phyloP scores from a whole-genome alignment of 2,113 vertebrate genomes.

The Nothocercus nigrocapillus region DNA sequence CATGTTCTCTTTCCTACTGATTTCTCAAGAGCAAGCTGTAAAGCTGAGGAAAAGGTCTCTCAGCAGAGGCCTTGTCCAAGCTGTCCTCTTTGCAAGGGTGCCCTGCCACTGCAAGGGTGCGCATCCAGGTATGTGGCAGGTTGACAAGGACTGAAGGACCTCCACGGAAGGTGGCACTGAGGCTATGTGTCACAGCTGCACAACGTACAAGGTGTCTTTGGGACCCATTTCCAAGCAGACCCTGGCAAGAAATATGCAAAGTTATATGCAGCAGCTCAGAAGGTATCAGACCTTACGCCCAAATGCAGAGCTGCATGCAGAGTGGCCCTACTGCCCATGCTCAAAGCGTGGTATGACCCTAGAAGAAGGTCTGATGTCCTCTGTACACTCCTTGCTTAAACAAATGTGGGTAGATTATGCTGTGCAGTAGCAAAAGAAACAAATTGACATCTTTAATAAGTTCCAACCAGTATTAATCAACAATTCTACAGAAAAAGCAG shows the following conservation, averaged over 20 bases:
- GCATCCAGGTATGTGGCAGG: background rate
- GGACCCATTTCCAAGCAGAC: background rate
- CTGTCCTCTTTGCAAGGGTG: background rate
- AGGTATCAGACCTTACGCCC: too few relatives aligned
- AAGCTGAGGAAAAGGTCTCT: background rate
- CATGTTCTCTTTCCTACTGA: background rate
- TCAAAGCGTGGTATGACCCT: background rate
- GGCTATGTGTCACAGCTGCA: background rate
- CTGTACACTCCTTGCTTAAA: background rate
- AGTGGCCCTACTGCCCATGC: background rate
- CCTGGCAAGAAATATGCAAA: too few relatives aligned
- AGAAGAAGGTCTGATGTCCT: background rate
- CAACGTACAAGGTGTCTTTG: background rate
- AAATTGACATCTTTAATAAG: background rate
- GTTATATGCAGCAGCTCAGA: too few relatives aligned
- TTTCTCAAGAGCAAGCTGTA: background rate
- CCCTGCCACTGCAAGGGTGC: background rate
- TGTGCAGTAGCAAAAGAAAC: background rate
- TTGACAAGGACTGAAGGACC: background rate
- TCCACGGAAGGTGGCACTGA: background rate
- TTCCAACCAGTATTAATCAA: background rate
- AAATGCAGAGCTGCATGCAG: background rate
- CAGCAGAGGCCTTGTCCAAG: accelerated
- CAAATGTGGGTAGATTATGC: background rate
- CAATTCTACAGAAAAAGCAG: too few relatives aligned